phyloP scores from a whole-genome alignment of 2,797 vertebrate genomes.

The Pelochelys cantorii region DNA sequence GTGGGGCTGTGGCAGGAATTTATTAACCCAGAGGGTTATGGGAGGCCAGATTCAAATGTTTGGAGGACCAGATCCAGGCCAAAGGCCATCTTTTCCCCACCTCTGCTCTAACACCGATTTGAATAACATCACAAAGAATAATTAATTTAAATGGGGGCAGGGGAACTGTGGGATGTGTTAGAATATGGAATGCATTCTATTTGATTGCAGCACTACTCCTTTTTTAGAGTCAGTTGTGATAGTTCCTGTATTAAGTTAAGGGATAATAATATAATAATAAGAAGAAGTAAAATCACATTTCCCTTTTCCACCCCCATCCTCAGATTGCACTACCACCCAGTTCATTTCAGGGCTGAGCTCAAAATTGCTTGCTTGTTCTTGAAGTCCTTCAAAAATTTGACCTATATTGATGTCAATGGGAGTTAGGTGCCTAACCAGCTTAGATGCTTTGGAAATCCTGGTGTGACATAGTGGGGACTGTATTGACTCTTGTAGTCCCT shows the following conservation, averaged over 20 bases:
- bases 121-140: neutral
- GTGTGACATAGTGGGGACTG: no score
- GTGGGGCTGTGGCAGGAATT: no score
- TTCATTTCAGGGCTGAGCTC: neutral
- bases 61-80: no score
- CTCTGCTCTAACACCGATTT: neutral
- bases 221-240: neutral
- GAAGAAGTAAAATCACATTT: neutral
- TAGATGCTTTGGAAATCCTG: neutral
- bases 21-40: no score
- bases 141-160: neutral
- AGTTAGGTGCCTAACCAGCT: neutral
- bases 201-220: neutral
- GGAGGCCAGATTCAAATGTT: no score
- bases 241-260: neutral
- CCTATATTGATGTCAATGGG: neutral
- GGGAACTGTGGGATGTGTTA: neutral
- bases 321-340: neutral
- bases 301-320: neutral
- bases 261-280: neutral
- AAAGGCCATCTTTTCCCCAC: no score
- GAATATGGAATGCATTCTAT: neutral
- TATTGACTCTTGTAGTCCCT: no score
- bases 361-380: neutral
- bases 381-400: neutral